Evolutionary conservation across 2,888 invertebrate genomes (phyloP), one percentile per base, ranked within the genome.

Genomic region (Epirrhoe alternata): DNA sequence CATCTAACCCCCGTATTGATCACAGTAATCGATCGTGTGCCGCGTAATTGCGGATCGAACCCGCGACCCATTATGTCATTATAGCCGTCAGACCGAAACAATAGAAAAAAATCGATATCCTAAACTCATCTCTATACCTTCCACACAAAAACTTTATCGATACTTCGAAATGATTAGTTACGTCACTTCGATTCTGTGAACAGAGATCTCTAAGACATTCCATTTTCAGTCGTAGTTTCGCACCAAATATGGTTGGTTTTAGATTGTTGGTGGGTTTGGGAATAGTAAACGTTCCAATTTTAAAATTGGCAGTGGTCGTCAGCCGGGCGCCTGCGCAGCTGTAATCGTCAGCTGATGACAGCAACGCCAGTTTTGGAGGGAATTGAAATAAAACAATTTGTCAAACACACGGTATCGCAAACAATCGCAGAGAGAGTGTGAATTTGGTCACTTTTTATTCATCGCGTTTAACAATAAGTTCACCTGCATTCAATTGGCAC

Each of bases 1-100:
- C 84, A 87, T 87, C 92, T 91, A 90, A 91, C 92, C 92, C 88
- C 92, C 85, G 90, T 90, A 92, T 93, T 91, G 93, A 93, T 92
- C 92, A 92, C 88, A 89, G 90, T 92, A 92, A 92, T 92, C 92
- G 92, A 92, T 92, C 93, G 93, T 93, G 93, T 93, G 92, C 92
- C 92, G 82, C 86, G 90, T 92, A 92, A 93, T 92, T 91, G 92
- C 88, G 90, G 88, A 87, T 88, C 90, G 87, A 87, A 89, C 88
- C 88, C 83, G 84, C 85, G 85, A 87, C 88, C 92, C 92, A 93
- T 93, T 93, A 93, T 90, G 89, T 91, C 90, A 93, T 93, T 93
- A 93, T 90, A 85, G 80, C 81, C 85, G 86, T 82, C 88, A 86
- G 89, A 88, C 88, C 90, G 87, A 92, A 89, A 92, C 92, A 89